Percentiles rank a stretch among this genome's conserved stretches.
These are phyloP conservation scores for Cheiracanthium punctorium DNA, from an alignment of 2,888 invertebrate genomes.

Conservation along the genomic window DNA sequence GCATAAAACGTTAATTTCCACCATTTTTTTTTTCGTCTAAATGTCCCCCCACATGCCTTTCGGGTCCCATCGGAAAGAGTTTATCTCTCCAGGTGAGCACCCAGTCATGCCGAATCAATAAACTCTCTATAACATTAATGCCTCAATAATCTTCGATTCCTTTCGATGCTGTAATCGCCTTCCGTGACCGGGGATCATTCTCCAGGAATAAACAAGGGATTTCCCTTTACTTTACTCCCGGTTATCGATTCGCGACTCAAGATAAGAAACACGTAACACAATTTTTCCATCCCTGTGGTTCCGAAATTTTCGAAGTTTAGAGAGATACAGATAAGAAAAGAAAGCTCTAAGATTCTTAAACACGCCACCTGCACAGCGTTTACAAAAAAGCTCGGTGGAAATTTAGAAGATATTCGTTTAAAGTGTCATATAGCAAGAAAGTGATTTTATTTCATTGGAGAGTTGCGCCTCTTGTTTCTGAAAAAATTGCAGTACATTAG, in stretches of 20 bases:
- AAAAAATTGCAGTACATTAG: too few species aligned
- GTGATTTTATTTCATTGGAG: too few species aligned
- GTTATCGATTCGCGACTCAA: neutral
- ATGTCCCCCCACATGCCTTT: too few species aligned
- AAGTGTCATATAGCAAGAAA: too few species aligned
- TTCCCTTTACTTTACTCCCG: neutral
- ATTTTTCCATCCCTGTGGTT: neutral
- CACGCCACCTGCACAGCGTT: too few species aligned
- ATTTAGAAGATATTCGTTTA: too few species aligned
- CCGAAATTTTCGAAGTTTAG: neutral
- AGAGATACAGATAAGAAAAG: neutral
- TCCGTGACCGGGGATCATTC: neutral
- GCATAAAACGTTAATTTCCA: too few species aligned
- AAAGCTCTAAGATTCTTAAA: neutral
- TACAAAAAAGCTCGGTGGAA: too few species aligned
- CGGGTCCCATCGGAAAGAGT: neutral
- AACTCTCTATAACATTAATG: neutral
- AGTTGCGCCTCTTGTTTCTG: too few species aligned
- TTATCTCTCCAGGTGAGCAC: neutral
- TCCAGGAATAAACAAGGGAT: neutral
- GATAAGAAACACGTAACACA: neutral
- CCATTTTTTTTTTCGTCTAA: too few species aligned
- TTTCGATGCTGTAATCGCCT: neutral
- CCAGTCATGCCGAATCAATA: neutral
- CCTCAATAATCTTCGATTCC: neutral